Conservation (phyloP, 2,113 vertebrate genomes). For the Lipophrys pholis region DNA sequence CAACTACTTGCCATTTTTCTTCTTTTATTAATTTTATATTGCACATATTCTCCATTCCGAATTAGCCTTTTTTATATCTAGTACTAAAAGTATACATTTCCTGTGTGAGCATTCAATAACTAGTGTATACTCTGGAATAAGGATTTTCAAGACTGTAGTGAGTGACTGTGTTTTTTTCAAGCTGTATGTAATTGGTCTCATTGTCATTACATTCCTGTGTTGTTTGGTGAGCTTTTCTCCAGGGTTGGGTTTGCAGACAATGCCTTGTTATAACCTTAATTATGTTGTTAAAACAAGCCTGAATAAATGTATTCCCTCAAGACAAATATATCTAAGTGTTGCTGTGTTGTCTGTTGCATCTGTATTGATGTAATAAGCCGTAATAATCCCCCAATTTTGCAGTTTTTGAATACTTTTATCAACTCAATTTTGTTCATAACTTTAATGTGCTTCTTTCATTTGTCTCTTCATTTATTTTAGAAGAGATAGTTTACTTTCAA, state of each 20-base stretch:
- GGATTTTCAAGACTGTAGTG: conserved; percentile 11
- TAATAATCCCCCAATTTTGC: too few relatives aligned
- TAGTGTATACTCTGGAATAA: conserved; percentile 4
- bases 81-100: background rate
- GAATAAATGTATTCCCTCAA: conserved; percentile 39
- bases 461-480: too few relatives aligned
- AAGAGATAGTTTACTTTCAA: too few relatives aligned
- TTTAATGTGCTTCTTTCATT: too few relatives aligned
- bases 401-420: too few relatives aligned
- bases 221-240: background rate
- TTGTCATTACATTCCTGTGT: background rate
- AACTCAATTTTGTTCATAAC: too few relatives aligned
- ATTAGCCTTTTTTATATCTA: conserved; percentile 8
- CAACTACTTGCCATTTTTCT: too few relatives aligned
- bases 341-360: background rate
- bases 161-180: conserved; percentile 9
- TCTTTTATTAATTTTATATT: conserved; percentile 39
- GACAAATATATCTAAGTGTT: background rate
- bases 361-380: too few relatives aligned
- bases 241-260: conserved; percentile 1
- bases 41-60: background rate
- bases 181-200: background rate
- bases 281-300: conserved; percentile 18
- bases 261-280: background rate
- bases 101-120: background rate